Conservation (phyloP, 2,113 vertebrate species). For the Myrmecophaga tridactyla region DNA sequence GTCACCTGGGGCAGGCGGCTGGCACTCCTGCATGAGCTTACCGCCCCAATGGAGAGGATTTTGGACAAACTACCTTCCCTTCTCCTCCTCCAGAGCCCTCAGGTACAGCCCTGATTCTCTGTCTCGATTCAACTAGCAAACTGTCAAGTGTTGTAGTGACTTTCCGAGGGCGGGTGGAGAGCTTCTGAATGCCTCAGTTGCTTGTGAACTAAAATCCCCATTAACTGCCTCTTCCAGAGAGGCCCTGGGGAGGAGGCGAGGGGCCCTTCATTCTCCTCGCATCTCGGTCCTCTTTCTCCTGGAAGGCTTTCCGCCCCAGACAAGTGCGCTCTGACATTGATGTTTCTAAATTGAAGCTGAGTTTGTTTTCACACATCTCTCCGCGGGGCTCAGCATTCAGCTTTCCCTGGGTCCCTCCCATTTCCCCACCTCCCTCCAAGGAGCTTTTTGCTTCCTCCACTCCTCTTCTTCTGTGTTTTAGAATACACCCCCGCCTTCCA, state of each 20-base stretch:
- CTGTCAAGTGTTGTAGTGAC: neutral
- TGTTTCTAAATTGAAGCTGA: too few species aligned
- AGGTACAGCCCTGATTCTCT: neutral
- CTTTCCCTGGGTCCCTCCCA: rapidly evolving
- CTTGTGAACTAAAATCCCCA: neutral
- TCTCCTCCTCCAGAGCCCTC: neutral
- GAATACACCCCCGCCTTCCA: rapidly evolving
- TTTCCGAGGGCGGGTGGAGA: neutral
- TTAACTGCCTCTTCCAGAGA: neutral
- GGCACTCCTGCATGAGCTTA: too few species aligned
- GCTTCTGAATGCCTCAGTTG: neutral
- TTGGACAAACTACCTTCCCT: neutral
- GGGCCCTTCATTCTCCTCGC: rapidly evolving
- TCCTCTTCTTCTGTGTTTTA: neutral
- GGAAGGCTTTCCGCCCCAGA: too few species aligned
- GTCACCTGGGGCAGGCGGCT: neutral
- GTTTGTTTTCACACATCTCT: neutral
- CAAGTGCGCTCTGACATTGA: rapidly evolving
- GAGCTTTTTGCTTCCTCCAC: rapidly evolving
- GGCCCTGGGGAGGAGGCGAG: rapidly evolving
- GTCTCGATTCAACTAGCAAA: neutral
- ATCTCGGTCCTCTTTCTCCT: rapidly evolving
- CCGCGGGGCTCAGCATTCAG: rapidly evolving
- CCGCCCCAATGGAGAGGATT: neutral
- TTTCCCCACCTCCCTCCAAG: neutral